Conservation (phyloP, 2,113 vertebrate species). For the Syngnathus scovelli region DNA sequence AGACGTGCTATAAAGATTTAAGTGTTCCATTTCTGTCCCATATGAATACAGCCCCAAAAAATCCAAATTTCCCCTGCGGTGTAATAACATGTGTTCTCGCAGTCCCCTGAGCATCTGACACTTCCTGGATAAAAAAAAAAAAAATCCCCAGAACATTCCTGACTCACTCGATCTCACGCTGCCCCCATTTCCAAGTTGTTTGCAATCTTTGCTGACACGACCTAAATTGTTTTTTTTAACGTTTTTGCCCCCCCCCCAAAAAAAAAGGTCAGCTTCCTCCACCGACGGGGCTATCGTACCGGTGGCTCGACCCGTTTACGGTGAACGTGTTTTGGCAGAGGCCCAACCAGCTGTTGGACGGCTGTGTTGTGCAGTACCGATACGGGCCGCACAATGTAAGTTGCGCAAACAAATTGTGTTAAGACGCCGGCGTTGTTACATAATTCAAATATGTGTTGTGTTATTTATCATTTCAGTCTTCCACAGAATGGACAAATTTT, state of each 20-base stretch:
- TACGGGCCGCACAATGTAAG: background rate
- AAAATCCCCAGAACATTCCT: too few relatives aligned
- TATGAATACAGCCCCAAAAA: too few relatives aligned
- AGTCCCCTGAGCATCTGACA: too few relatives aligned
- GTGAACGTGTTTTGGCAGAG: conserved; percentile 29
- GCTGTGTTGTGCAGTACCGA: rapidly evolving
- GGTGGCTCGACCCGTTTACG: conserved; percentile 16
- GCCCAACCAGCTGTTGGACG: background rate
- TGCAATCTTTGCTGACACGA: background rate
- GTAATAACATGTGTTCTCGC: too few relatives aligned
- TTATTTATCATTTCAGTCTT: rapidly evolving
- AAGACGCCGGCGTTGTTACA: background rate
- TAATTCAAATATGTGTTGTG: background rate
- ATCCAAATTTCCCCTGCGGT: too few relatives aligned
- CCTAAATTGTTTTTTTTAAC: background rate
- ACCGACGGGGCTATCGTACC: background rate
- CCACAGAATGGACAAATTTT: rapidly evolving
- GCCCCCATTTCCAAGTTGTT: too few relatives aligned
- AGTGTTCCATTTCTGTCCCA: too few relatives aligned
- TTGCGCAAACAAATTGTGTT: background rate
- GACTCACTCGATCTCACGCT: too few relatives aligned
- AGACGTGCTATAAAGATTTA: too few relatives aligned
- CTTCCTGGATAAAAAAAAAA: too few relatives aligned
- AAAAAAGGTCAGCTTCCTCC: conserved; percentile 28
- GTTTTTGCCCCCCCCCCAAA: background rate